These are phyloP conservation scores for Acrobasis consociella DNA, from an alignment of 2,888 invertebrate species.

Conservation along the genomic window DNA sequence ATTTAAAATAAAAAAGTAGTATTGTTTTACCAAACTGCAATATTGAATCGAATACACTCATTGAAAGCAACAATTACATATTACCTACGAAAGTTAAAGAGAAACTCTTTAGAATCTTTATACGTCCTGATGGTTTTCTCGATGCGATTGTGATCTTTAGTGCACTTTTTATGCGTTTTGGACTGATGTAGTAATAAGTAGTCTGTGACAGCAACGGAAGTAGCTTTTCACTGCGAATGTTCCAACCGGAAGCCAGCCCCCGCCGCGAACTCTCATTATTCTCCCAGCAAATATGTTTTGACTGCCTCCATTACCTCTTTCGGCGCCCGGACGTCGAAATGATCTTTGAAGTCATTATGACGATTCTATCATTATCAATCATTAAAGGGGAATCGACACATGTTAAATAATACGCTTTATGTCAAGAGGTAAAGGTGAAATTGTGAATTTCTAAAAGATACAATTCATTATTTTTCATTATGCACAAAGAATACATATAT, in stretches of 20 bases:
- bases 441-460: not conserved
- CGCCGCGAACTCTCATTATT: constrained; percentile 72
- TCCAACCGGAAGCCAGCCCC: constrained; percentile 62
- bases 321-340: constrained; percentile 52
- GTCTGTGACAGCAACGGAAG: constrained; percentile 65
- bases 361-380: constrained; percentile 65
- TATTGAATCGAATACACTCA: too few relatives aligned
- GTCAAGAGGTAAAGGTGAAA: not conserved
- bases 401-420: constrained; percentile 30
- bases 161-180: constrained; percentile 21
- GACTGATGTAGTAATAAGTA: constrained; percentile 28
- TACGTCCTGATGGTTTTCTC: not conserved
- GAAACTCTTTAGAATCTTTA: too few relatives aligned
- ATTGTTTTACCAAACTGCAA: too few relatives aligned
- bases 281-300: constrained; percentile 80
- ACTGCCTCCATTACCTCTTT: constrained; percentile 68
- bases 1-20: too few relatives aligned
- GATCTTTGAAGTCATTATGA: constrained; percentile 54
- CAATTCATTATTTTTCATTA: too few relatives aligned
- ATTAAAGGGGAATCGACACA: constrained; percentile 58
- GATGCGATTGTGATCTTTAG: constrained; percentile 10
- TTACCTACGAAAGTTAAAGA: too few relatives aligned
- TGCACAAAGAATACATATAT: too few relatives aligned
- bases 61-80: too few relatives aligned
- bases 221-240: constrained; percentile 70